phyloP scores from a whole-genome alignment of 2,888 invertebrate species.

The Sphinx pinastri region DNA sequence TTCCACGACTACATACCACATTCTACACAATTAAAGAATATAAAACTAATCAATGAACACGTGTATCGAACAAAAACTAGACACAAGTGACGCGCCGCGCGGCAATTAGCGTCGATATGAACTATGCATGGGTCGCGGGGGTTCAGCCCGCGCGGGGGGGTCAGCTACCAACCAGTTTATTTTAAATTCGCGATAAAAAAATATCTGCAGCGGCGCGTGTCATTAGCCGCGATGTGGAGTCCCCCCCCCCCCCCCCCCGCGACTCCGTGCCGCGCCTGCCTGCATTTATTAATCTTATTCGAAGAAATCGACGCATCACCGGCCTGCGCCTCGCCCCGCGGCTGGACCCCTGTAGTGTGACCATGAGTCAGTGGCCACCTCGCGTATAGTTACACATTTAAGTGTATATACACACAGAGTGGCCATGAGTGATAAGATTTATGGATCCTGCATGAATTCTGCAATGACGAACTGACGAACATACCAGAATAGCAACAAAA shows the following conservation, averaged over 20 bases:
- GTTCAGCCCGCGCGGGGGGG: constrained; percentile 35
- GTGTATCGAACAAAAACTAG: constrained; percentile 19
- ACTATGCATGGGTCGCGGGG: constrained; percentile 38
- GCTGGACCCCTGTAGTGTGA: constrained; percentile 28
- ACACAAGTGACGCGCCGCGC: constrained; percentile 11
- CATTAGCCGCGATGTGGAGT: constrained; percentile 69
- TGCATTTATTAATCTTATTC: constrained; percentile 82
- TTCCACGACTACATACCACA: background rate
- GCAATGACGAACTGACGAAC: no score
- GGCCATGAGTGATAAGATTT: no score
- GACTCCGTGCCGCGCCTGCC: constrained; percentile 54
- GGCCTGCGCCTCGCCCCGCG: constrained; percentile 37
- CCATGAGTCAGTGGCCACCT: constrained; percentile 1
- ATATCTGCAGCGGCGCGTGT: constrained; percentile 77
- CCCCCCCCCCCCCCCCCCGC: constrained; percentile 42
- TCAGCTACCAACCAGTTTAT: constrained; percentile 67
- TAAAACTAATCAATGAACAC: constrained; percentile 21
- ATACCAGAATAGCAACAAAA: no score
- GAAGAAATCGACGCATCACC: constrained; percentile 79
- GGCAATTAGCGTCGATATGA: constrained; percentile 32
- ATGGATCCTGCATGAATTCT: no score
- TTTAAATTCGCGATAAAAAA: constrained; percentile 81
- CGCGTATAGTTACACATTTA: no score
- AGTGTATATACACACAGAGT: no score
- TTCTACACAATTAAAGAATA: constrained; percentile 15